Conservation (phyloP, 30 jellyfish, hydroid and myxozoan genomes). For the Aurelia aurita region DNA sequence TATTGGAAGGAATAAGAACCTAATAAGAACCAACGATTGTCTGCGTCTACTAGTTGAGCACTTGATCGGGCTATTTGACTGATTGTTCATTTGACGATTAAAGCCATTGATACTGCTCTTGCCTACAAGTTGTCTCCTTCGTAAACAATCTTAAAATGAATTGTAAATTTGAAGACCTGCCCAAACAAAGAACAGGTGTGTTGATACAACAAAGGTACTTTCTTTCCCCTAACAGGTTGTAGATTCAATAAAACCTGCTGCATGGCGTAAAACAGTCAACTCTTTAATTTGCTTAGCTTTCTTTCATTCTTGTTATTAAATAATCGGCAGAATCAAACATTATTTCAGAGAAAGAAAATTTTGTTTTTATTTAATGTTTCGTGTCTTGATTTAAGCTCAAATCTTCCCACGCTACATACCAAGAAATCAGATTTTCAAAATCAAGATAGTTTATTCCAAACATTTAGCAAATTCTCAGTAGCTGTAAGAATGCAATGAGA, state of each 20-base stretch:
- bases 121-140: not conserved
- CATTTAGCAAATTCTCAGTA: too few relatives aligned
- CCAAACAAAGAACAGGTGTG: constrained; percentile 65
- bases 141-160: not conserved
- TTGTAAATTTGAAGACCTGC: constrained; percentile 62
- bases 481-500: too few relatives aligned
- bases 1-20: not conserved
- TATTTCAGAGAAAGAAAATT: too few relatives aligned
- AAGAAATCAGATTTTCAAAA: too few relatives aligned
- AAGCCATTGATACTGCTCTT: not conserved
- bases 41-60: too few relatives aligned
- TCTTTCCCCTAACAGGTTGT: constrained; percentile 35
- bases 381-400: too few relatives aligned
- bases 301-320: not conserved
- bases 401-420: too few relatives aligned
- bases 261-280: constrained; percentile 6
- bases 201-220: constrained; percentile 7
- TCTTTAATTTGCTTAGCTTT: constrained; percentile 10
- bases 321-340: too few relatives aligned
- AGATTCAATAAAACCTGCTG: constrained; percentile 10
- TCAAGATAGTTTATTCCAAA: too few relatives aligned
- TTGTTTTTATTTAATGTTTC: too few relatives aligned
- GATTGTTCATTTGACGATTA: not conserved
- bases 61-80: too few relatives aligned
- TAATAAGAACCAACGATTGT: too few relatives aligned